Base-by-base conservation (phyloP, 2,888 invertebrate genomes). In the Hylaea fasciaria region DNA sequence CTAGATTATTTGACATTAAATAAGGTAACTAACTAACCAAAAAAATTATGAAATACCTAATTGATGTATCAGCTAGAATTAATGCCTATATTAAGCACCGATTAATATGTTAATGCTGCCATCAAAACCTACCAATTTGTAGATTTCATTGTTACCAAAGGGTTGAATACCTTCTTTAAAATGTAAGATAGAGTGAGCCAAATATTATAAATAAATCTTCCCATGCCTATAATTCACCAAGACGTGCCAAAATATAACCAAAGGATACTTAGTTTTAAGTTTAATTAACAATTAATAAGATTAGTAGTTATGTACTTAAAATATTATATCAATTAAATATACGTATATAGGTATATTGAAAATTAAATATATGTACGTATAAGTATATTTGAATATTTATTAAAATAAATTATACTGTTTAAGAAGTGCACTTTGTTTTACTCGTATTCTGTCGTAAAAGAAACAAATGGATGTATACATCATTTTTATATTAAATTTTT, bases 171-270 rank as follows among this genome's bases (percentile, higher is more conserved):
- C 3, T 12, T n/a, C 32, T 10, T 32, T 37, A 37, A 48, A 39
- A 13, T 13, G 13, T 49, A 28, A 39, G 49, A n/a, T 51, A 43
- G 43, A 41, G 43, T 51, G 32, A 43, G 16, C 2, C n/a, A 22
- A 43, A 35, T 11, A 11, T 7, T 32, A 9, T 32, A 14, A 32
- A 14, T n/a, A 45, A 8, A 8, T 28, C 22, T 10, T 10, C 40
- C 22, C n/a, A n/a, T 10, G 32, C 32, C 29, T 11, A 37, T 32
- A 41, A 43, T 48, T 51, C 41, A 59, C 29, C 44, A 45, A 54
- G n/a, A n/a, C n/a, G 59, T 68, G 63, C 68, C 66, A 63, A 62
- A 65, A 48, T 53, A 28, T 57, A 64, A 67, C 69, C 69, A 67
- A 69, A 67, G 59, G 46, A 61, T 59, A 12, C 35, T 32, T 41